Percentiles rank a stretch among this genome's conserved stretches.
These are phyloP conservation scores for Caenorhabditis sp. DNA, from an alignment of 2,888 invertebrate species.

Conservation along the genomic window DNA sequence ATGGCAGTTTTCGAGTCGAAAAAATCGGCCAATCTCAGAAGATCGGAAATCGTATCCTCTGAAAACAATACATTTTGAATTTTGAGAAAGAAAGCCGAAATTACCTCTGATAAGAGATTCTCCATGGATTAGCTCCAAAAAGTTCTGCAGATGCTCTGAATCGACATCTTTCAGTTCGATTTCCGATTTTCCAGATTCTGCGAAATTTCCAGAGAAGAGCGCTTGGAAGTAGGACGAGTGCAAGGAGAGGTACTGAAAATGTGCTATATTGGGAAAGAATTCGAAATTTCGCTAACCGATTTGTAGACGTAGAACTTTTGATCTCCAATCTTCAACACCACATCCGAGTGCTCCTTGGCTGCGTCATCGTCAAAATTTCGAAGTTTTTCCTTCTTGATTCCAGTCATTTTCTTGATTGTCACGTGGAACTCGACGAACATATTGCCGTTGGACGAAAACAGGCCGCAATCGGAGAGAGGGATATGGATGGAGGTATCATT, in stretches of 20 bases:
- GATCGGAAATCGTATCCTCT: background rate
- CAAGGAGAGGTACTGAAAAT: background rate
- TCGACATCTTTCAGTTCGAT: background rate
- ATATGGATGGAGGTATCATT: too few relatives aligned
- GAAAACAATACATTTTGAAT: too few relatives aligned
- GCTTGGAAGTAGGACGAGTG: background rate
- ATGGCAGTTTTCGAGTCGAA: background rate
- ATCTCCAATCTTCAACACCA: background rate
- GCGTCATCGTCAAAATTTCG: too few relatives aligned
- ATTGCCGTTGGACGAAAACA: background rate
- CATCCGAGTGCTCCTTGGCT: background rate
- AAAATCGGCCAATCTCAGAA: background rate
- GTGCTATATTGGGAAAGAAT: too few relatives aligned
- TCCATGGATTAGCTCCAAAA: slow-evolving; percentile 6
- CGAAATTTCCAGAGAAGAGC: background rate
- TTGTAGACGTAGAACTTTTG: background rate
- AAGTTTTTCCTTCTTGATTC: too few relatives aligned
- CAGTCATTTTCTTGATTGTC: background rate
- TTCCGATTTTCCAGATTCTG: background rate
- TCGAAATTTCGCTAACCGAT: background rate
- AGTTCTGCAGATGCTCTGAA: background rate
- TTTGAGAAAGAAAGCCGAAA: too few relatives aligned
- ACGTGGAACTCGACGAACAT: background rate
- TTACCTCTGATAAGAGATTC: background rate
- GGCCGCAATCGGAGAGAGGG: too few relatives aligned